Conservation (phyloP, 2,113 vertebrate genomes). For the Eclectus roratus region DNA sequence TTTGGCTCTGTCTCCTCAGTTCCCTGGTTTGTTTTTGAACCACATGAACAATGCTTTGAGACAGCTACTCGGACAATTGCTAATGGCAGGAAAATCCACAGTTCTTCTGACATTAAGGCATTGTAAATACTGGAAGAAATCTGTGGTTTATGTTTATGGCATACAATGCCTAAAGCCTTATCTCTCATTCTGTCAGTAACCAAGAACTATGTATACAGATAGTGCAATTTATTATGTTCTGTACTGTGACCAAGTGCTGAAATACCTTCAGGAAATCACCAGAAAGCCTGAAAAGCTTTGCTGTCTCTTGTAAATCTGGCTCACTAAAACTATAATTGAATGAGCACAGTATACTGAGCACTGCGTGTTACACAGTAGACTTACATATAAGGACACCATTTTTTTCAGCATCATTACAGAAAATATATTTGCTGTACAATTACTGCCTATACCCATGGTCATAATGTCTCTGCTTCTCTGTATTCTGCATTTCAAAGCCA, state of each 20-base stretch:
- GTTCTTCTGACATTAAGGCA: conserved; percentile 53
- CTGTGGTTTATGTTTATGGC: conserved; percentile 43
- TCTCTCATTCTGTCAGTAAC: conserved; percentile 61
- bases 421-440: not conserved
- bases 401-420: conserved; percentile 31
- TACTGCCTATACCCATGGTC: not conserved
- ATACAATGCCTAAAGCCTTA: conserved; percentile 37
- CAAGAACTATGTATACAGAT: conserved; percentile 50
- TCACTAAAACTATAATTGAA: conserved; percentile 62
- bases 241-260: conserved; percentile 55
- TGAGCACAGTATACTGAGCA: conserved; percentile 45
- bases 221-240: conserved; percentile 44
- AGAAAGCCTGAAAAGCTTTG: conserved; percentile 54
- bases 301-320: conserved; percentile 44
- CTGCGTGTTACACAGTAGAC: not conserved
- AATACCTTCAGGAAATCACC: conserved; percentile 67
- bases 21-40: not conserved
- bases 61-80: not conserved
- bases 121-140: conserved; percentile 55
- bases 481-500: not conserved
- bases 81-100: conserved; percentile 50
- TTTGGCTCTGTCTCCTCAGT: not conserved
- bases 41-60: not conserved
- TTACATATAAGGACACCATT: not conserved
- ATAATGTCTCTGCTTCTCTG: not conserved